Percentiles rank a stretch among this genome's conserved stretches.
phyloP scores from a whole-genome alignment of 2,113 vertebrate genomes.

The Dolichallabes microphthalmus region DNA sequence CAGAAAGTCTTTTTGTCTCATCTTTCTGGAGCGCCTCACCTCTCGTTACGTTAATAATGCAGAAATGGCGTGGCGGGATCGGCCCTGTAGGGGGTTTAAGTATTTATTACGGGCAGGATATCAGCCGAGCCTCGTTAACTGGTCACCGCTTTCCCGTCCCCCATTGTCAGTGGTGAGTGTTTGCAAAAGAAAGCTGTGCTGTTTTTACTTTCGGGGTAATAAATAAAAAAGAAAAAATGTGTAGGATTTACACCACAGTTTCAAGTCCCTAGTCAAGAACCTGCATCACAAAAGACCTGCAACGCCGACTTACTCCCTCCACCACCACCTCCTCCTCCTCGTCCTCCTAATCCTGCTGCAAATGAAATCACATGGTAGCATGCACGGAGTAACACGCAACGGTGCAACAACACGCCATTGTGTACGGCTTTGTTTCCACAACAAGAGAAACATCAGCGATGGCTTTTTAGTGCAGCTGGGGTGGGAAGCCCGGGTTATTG shows the following conservation, averaged over 20 bases:
- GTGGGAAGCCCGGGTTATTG: conserved; percentile 31
- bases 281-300: background rate
- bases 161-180: background rate
- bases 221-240: too few relatives aligned
- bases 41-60: conserved; percentile 49
- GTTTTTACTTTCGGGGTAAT: background rate
- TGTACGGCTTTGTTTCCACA: conserved; percentile 42
- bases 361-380: conserved; percentile 30
- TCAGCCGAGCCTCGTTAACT: conserved; percentile 29
- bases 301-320: background rate
- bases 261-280: background rate
- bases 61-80: conserved; percentile 4
- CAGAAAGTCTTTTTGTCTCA: conserved; percentile 31
- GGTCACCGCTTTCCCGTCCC: background rate
- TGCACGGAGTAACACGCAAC: conserved; percentile 27
- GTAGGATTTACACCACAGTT: background rate
- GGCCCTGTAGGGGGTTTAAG: conserved; percentile 20
- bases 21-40: conserved; percentile 39
- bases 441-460: conserved; percentile 37
- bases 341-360: background rate
- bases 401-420: conserved; percentile 28
- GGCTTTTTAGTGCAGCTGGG: conserved; percentile 30
- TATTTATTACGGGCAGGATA: conserved; percentile 44
- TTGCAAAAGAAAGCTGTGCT: background rate
- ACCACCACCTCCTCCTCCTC: background rate